Conservation (phyloP, 2,113 vertebrate species). For the Scytalopus superciliaris region DNA sequence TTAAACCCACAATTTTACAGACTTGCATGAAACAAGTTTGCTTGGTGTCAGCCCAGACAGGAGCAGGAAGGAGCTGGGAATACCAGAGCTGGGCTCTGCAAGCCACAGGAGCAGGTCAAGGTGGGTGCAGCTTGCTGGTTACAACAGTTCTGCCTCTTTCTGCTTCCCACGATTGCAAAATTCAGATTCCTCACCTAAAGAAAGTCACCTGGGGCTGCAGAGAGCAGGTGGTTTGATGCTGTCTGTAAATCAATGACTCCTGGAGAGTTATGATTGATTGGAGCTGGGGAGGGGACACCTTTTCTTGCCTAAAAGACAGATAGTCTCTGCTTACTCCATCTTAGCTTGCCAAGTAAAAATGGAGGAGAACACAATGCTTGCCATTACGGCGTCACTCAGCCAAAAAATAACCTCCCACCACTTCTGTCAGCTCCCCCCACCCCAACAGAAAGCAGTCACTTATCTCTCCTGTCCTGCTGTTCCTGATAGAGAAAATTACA, state of each 20-base stretch:
- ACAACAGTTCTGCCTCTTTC: not conserved
- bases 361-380: not conserved
- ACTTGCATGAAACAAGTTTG: not conserved
- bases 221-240: not conserved
- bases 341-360: not conserved
- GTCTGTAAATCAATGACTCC: not conserved
- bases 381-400: not conserved
- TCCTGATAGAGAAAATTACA: slow-evolving; percentile 2
- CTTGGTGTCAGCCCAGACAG: not conserved
- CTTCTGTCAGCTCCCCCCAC: not conserved
- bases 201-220: not conserved
- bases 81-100: not conserved
- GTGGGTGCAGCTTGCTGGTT: not conserved
- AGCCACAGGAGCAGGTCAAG: not conserved
- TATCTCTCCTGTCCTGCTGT: slow-evolving; percentile 25
- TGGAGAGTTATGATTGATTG: not conserved
- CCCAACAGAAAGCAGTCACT: not conserved
- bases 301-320: not conserved
- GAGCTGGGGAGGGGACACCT: not conserved
- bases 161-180: not conserved
- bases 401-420: not conserved
- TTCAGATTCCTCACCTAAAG: not conserved
- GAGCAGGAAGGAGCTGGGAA: not conserved
- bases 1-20: accelerated
- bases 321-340: not conserved